Evolutionary conservation across 2,888 invertebrate genomes (phyloP).

Genomic region (Pyrrhosoma nymphula): DNA sequence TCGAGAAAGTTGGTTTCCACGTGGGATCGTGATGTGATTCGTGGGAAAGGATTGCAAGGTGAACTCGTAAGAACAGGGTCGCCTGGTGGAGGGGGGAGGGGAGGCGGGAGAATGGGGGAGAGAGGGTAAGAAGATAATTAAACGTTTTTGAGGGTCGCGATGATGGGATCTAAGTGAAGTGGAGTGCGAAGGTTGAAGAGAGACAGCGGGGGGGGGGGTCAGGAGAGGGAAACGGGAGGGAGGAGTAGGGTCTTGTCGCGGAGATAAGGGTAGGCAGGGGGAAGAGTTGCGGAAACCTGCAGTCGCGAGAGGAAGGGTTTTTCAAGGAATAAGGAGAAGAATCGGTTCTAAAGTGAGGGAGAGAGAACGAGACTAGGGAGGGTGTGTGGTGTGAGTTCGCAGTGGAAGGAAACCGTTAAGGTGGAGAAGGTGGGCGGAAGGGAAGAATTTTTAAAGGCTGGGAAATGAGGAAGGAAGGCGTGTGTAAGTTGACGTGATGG

Average conservation of each 20-base stretch:
- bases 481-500: conserved; percentile 2
- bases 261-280: neutral
- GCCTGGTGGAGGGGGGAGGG: neutral
- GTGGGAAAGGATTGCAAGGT: neutral
- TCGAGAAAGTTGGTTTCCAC: neutral
- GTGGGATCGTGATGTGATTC: neutral
- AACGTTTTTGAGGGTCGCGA: neutral
- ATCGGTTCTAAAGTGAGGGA: neutral
- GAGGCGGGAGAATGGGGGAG: neutral
- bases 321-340: neutral
- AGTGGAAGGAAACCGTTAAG: neutral
- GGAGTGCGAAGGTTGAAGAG: neutral
- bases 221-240: neutral
- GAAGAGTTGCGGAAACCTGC: conserved; percentile 9
- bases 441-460: neutral
- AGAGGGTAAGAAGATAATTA: conserved; percentile 13
- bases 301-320: neutral
- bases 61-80: too few species aligned
- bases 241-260: neutral
- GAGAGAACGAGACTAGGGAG: neutral
- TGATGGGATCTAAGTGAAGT: conserved; percentile 28
- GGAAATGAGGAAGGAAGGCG: neutral
- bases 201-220: too few species aligned
- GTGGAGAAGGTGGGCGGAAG: too few species aligned
- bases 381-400: neutral